Percentiles rank a stretch among this genome's conserved stretches.
Evolutionary conservation across 2,888 invertebrate species (phyloP).

Genomic region (Drosophila quinaria): DNA sequence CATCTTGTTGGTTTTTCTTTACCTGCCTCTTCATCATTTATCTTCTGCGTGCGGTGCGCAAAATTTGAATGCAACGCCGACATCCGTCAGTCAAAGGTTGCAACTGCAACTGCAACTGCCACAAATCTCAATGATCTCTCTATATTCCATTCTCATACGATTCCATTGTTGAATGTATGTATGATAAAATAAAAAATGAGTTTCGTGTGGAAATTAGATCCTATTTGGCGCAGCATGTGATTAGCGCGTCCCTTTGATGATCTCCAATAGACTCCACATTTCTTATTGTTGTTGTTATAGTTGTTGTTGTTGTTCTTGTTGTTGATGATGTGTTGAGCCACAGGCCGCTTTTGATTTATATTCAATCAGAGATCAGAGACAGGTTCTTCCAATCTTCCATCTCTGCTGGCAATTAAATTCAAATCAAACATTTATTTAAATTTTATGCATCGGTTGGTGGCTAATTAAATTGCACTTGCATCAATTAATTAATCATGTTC

Average conservation of each 20-base stretch:
- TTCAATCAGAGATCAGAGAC: constrained; percentile 37
- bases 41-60: constrained; percentile 73
- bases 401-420: constrained; percentile 77
- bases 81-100: constrained; percentile 41
- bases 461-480: constrained; percentile 66
- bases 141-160: constrained; percentile 56
- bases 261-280: constrained; percentile 40
- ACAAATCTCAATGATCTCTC: constrained; percentile 63
- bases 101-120: constrained; percentile 44
- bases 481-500: constrained; percentile 32
- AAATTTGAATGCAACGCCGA: constrained; percentile 79
- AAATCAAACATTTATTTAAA: constrained; percentile 84
- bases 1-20: neutral
- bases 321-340: constrained; percentile 46
- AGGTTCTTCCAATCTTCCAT: constrained; percentile 30
- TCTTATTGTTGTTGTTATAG: constrained; percentile 7
- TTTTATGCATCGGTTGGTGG: constrained; percentile 80
- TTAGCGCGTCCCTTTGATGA: constrained; percentile 79
- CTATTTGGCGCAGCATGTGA: constrained; percentile 82
- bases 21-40: constrained; percentile 68
- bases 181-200: constrained; percentile 21
- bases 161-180: constrained; percentile 13
- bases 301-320: neutral
- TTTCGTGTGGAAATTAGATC: constrained; percentile 82
- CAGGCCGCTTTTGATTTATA: constrained; percentile 60